Base-by-base conservation (phyloP, 2,888 invertebrate species). In the Pterobdella sp. region DNA sequence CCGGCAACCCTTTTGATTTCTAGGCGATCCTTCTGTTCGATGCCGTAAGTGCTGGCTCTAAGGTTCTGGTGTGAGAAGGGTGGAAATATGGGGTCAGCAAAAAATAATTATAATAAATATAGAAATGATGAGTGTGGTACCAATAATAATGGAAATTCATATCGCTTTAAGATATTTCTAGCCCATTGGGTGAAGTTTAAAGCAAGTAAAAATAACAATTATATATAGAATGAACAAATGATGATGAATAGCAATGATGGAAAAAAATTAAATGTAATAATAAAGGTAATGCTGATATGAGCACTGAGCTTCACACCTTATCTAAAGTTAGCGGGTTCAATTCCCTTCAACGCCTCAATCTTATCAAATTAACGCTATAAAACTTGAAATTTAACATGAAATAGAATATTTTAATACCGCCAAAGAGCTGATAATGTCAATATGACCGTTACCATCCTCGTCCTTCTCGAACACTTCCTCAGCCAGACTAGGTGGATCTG, bases 1-100 rank as follows among this genome's bases (percentile, higher is more conserved):
- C 84, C 84, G n/a, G 84, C 84, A 26, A 85, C 84, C 32, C 80
- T 78, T 75, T 83, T 82, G 26, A 81, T 80, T 75, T 81, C 82
- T 66, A 82, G 78, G 60, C 82, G 77, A 74, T 84, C 83, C 37
- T 79, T 79, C 26, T 72, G 76, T 71, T 82, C 82, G 70, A 84
- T 82, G 73, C 77, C 78, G 77, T 84, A 84, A 82, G 83, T 84
- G 68, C 73, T 73, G 1, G 81, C 84, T 68, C 84, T 76, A 66
- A 84, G 78, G 77, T 84, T 84, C 82, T 83, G 76, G 3, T 72
- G 56, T 72, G 0, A 14, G 29, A 34, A 66, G 49, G 22, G 49
- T 7, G 49, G 49, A 42, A 42, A 22, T 7, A 14, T 42, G 49
- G 22, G 22, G 49, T 7, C 7, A 42, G 18, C 42, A 42, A 7